Evolutionary conservation across 2,797 vertebrate species (phyloP).

Genomic region (Vireo griseus): DNA sequence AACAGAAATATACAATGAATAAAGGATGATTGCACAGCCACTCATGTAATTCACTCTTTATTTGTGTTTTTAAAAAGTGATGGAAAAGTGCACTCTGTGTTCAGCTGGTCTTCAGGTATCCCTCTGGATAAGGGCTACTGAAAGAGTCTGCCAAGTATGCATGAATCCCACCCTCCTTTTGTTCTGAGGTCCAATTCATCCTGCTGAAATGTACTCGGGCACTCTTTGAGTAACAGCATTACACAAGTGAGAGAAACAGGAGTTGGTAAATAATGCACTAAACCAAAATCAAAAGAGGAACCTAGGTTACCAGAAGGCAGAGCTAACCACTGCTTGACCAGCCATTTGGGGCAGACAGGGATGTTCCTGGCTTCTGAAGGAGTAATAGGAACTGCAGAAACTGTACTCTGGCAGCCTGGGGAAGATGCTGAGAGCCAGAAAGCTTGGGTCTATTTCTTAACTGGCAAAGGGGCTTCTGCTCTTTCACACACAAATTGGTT

Average conservation of each 20-base stretch:
- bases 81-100: not conserved
- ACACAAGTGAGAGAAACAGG: not conserved
- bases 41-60: not conserved
- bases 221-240: not conserved
- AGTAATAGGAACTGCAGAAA: not conserved
- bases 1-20: not conserved
- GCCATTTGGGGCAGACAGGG: not conserved
- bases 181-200: not conserved
- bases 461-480: not conserved
- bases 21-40: not conserved
- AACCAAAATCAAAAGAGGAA: not conserved
- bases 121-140: not conserved
- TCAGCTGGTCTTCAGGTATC: not conserved
- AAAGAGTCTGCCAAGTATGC: not conserved
- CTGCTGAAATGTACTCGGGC: not conserved
- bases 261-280: not conserved
- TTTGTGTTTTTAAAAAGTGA: not conserved
- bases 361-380: not conserved
- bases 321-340: not conserved
- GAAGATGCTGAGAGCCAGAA: not conserved
- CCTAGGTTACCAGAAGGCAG: not conserved
- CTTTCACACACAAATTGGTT: not conserved
- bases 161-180: not conserved
- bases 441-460: not conserved
- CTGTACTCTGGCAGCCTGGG: not conserved